Evolutionary conservation across 2,797 vertebrate genomes (phyloP).

Genomic region (Schizopygopsis malacanthus): DNA sequence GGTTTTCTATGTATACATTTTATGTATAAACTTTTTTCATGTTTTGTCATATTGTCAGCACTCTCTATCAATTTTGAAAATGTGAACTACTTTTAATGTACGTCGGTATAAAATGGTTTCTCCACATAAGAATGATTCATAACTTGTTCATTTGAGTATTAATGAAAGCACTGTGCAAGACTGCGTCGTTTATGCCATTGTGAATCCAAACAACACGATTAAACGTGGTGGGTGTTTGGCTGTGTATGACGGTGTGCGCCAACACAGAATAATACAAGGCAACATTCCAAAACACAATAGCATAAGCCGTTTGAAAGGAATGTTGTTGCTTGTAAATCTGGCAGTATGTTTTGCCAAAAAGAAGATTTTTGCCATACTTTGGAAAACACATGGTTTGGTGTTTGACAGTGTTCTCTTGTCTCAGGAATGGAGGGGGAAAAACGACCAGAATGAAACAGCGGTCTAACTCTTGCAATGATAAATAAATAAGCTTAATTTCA

Average conservation of each 20-base stretch:
- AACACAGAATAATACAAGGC: constrained; percentile 31
- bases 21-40: background rate
- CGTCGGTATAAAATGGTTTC: constrained; percentile 23
- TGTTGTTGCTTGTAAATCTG: constrained; percentile 36
- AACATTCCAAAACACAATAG: constrained; percentile 36
- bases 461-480: constrained; percentile 14
- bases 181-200: constrained; percentile 11
- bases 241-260: background rate
- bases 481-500: constrained; percentile 14
- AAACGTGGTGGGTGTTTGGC: constrained; percentile 7
- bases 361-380: constrained; percentile 23
- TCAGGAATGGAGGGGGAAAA: background rate
- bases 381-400: constrained; percentile 25
- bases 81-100: background rate
- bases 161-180: constrained; percentile 18
- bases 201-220: constrained; percentile 53
- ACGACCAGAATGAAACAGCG: background rate
- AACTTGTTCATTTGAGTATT: constrained; percentile 37
- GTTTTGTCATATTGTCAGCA: background rate
- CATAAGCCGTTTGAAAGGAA: constrained; percentile 41
- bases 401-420: constrained; percentile 28
- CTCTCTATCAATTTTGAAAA: background rate
- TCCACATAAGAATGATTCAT: constrained; percentile 26
- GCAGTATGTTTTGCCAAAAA: constrained; percentile 44
- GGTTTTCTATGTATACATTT: background rate